Evolutionary conservation across 2,797 vertebrate species (phyloP), one percentile per base, ranked within the genome.

Genomic region (Melanotaenia pygmaea): DNA sequence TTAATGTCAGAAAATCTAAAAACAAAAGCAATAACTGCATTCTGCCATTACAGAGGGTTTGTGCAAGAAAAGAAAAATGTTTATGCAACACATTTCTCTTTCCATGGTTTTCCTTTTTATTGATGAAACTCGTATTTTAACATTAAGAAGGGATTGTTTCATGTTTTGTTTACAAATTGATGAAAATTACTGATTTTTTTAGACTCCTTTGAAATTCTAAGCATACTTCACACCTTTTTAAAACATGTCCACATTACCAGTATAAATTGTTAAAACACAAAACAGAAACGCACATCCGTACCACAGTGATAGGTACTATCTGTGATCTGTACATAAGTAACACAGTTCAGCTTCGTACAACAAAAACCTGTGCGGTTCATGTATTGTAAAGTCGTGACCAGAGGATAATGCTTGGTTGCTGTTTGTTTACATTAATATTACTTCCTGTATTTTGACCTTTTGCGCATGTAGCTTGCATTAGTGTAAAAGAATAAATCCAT

Each of bases 391-490:
- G 32, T 70, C 50, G 32, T 57, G 34, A 57, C 71, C 62, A 74
- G 79, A 60, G 34, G 53, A 62, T 66, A 61, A 73, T 77, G 11
- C n/a, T 59, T n/a, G 18, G 43, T 81, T 84, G 69, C 77, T 83
- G 67, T 89, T 86, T 80, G 74, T 84, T 81, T 82, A 60, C 69
- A 80, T 79, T 66, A 18, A 79, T 64, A 83, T 81, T 68, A 88
- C 59, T 54, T 72, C 71, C 62, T 86, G 82, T 91, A 79, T 88
- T 64, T 89, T 89, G 60, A 86, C 62, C 60, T 85, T 72, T 60
- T 79, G 68, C 60, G 90, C 91, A 91, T 92, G 90, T 86, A 59
- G 72, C 75, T 82, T 72, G 70, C 72, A 76, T 83, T 69, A 40
- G 70, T 84, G 71, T 87, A 68, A 78, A 77, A 79, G 77, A 77